Percentiles rank a stretch among this genome's conserved stretches.
Conservation (phyloP, 2,113 vertebrate genomes). For the Apistogramma diplotaenia region DNA sequence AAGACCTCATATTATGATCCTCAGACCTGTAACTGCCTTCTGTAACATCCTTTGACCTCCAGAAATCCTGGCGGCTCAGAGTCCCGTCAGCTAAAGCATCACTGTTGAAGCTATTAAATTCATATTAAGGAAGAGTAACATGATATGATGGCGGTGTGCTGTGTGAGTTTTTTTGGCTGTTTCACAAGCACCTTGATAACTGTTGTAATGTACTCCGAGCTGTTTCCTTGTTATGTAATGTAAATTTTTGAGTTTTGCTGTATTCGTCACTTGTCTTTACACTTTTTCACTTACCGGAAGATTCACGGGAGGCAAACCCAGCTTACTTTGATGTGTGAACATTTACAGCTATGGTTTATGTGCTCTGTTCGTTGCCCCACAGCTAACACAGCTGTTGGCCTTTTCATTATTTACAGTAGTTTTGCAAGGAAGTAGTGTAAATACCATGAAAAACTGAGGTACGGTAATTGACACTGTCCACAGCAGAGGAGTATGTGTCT, state of each 20-base stretch:
- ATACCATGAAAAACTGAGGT: constrained; percentile 4
- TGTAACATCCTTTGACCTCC: not conserved
- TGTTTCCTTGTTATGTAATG: not conserved
- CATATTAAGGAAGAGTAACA: not conserved
- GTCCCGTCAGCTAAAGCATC: not conserved
- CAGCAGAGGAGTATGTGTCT: not conserved
- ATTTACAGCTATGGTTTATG: constrained; percentile 5
- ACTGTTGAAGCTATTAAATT: not conserved
- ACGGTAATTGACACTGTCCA: constrained; percentile 27
- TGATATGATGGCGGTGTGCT: not conserved
- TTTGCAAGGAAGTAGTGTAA: constrained; percentile 10
- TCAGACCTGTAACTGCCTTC: not conserved
- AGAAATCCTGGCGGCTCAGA: too few relatives aligned
- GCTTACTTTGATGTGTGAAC: constrained; percentile 24
- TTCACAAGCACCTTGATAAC: too few relatives aligned
- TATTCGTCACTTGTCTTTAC: not conserved
- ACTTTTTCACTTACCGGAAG: not conserved
- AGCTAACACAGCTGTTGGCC: not conserved
- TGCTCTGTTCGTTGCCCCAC: not conserved
- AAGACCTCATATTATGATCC: not conserved
- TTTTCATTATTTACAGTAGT: constrained; percentile 23
- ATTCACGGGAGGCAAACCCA: not conserved
- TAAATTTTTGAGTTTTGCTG: not conserved
- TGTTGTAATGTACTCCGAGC: too few relatives aligned
- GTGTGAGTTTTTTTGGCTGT: too few relatives aligned